These are phyloP conservation scores for Drepanosiphum platanoidis DNA, from an alignment of 2,888 invertebrate genomes.

Conservation along the genomic window DNA sequence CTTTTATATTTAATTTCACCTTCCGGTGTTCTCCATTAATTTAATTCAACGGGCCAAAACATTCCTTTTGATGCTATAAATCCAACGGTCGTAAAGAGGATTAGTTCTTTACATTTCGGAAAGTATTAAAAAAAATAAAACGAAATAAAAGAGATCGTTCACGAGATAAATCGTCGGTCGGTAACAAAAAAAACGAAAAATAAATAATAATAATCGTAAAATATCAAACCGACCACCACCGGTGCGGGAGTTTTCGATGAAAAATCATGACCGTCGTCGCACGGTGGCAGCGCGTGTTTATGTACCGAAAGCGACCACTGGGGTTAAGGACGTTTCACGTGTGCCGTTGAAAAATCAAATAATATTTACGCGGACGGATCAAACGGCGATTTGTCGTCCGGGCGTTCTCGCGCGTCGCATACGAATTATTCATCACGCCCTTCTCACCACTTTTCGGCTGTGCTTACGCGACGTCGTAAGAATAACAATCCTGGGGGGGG, in stretches of 20 bases:
- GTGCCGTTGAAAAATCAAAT: too few relatives aligned
- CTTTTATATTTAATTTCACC: conserved; percentile 37
- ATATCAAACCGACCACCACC: not conserved
- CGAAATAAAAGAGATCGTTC: not conserved
- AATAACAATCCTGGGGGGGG: not conserved
- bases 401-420: not conserved
- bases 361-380: too few relatives aligned
- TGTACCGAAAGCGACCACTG: too few relatives aligned
- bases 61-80: conserved; percentile 35
- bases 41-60: conserved; percentile 36
- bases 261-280: too few relatives aligned
- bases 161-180: not conserved
- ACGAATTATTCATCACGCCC: not conserved
- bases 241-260: not conserved
- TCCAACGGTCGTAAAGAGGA: conserved; percentile 34
- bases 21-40: conserved; percentile 39
- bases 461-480: not conserved
- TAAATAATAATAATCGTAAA: not conserved
- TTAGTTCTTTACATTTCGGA: conserved; percentile 11
- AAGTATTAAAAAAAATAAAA: conserved; percentile 7
- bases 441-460: not conserved
- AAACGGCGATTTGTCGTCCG: not conserved
- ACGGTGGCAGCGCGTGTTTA: too few relatives aligned
- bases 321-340: too few relatives aligned
- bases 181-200: not conserved